Base-by-base conservation (phyloP, 2,113 vertebrate species). In the Pao palembangensis region DNA sequence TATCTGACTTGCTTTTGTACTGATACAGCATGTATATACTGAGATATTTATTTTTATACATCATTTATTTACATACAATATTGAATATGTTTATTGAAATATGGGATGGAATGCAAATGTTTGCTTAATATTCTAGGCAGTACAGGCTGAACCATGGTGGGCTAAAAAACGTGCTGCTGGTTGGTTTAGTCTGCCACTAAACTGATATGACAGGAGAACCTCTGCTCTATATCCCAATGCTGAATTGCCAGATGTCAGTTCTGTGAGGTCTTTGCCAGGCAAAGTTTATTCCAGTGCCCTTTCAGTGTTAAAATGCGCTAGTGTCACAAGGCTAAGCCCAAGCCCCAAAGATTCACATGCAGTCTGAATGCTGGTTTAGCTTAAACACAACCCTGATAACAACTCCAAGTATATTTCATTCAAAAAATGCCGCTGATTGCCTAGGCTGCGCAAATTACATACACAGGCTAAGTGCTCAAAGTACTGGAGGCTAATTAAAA, bases 201-300 rank as follows among this genome's bases (percentile, higher is more conserved):
- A 78, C 61, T 52, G 74, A 83, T 84, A 28, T 79, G 83, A 87
- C 73, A 74, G 55, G 65, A 59, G 51, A 76, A 77, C 46, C 64
- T 75, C 60, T 76, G 55, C 58, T 60, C 19, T 58, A 41, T 6
- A 3, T 71, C 48, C 61, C 61, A 2, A 46, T 25, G 47, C 58
- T 41, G 58, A 28, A 1, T 3, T 5, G 14, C n/a, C 47, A 61
- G 59, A 66, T 12, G n/a, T 47, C 20, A 38, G 34, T 53, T 67
- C 67, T 59, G 59, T 42, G 38, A 43, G 59, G 38, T 18, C 4
- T 17, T 18, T 16, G 67, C 55, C 18, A 15, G 23, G 38, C 41
- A 20, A 46, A 55, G 38, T 59, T 50, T 61, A 21, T 55, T 43
- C 55, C 8, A 11, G 17, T 48, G 52, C 2, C 68, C 34, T 42